phyloP scores from a whole-genome alignment of 1,140 invertebrate genomes.

The Zaprionus taronus region DNA sequence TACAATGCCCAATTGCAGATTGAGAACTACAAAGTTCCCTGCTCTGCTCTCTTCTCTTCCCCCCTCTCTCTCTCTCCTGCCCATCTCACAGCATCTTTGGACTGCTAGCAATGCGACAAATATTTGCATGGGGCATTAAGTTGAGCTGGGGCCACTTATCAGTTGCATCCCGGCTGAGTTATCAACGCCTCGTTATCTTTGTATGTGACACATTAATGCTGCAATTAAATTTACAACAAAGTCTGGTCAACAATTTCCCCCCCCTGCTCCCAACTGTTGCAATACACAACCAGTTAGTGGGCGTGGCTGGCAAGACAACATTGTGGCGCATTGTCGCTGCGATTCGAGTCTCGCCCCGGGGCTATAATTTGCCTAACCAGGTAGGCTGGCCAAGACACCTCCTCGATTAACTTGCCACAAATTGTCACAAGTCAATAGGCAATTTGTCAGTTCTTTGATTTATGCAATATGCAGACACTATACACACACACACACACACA shows the following conservation, averaged over 20 bases:
- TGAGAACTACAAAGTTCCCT: neutral
- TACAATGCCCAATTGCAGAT: neutral
- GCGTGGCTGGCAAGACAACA: slow-evolving; percentile 6
- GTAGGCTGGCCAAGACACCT: neutral
- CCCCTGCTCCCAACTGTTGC: neutral
- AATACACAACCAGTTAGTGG: slow-evolving; percentile 6
- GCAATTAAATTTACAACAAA: slow-evolving; percentile 30
- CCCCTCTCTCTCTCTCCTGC: neutral
- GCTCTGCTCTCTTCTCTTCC: neutral
- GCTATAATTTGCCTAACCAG: neutral
- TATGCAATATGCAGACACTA: slow-evolving; percentile 9
- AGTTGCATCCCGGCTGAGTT: neutral
- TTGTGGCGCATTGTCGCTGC: neutral
- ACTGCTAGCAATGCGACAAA: slow-evolving; percentile 18
- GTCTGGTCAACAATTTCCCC: slow-evolving; percentile 10
- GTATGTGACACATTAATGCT: slow-evolving; percentile 49
- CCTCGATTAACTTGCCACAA: slow-evolving; percentile 34
- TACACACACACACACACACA: slow-evolving; percentile 13
- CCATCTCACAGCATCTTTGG: neutral
- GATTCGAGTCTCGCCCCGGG: neutral
- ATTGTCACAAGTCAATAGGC: slow-evolving; percentile 47
- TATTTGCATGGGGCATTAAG: slow-evolving; percentile 38
- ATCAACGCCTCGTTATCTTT: slow-evolving; percentile 8
- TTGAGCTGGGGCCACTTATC: neutral
- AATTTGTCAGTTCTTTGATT: slow-evolving; percentile 51